These are phyloP conservation scores for Thunnus albacares DNA, from an alignment of 2,797 vertebrate genomes.

Conservation along the genomic window DNA sequence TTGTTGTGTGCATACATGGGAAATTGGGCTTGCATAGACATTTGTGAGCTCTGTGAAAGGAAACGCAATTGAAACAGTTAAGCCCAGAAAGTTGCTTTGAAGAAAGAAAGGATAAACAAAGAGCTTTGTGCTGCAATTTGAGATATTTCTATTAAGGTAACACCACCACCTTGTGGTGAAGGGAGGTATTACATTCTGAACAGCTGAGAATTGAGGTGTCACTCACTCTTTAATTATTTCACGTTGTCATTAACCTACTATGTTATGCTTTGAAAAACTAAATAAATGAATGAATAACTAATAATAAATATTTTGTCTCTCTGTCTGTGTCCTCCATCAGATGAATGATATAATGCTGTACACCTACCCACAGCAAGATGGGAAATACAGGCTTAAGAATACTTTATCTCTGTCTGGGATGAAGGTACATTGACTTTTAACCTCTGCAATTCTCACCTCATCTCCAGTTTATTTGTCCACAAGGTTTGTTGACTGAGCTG, in stretches of 20 bases:
- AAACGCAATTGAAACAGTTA: constrained; percentile 32
- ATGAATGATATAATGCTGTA: constrained; percentile 98
- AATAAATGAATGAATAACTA: not conserved
- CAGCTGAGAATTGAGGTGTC: not conserved
- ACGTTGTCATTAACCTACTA: not conserved
- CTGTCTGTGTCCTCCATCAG: constrained; percentile 73
- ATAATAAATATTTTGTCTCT: not conserved
- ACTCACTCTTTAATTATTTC: not conserved
- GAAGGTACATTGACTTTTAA: constrained; percentile 87
- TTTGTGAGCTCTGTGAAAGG: constrained; percentile 53
- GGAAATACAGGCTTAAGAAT: constrained; percentile 95
- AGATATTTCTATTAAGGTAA: constrained; percentile 20
- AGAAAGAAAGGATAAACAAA: constrained; percentile 29
- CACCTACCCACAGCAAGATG: constrained; percentile 96
- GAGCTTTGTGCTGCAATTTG: not conserved
- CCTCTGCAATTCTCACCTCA: not conserved
- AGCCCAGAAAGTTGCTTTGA: constrained; percentile 24
- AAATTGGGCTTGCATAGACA: constrained; percentile 49
- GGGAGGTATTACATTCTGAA: not conserved
- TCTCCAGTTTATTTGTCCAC: not conserved
- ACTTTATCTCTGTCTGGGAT: constrained; percentile 91
- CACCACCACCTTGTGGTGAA: constrained; percentile 76
- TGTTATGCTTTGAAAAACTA: not conserved
- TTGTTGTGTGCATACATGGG: constrained; percentile 71
- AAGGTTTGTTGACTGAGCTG: not conserved